Evolutionary conservation across 64 coral and sea anemone genomes (phyloP), one percentile per base, ranked within the genome.

Genomic region (Trachythela sp.): DNA sequence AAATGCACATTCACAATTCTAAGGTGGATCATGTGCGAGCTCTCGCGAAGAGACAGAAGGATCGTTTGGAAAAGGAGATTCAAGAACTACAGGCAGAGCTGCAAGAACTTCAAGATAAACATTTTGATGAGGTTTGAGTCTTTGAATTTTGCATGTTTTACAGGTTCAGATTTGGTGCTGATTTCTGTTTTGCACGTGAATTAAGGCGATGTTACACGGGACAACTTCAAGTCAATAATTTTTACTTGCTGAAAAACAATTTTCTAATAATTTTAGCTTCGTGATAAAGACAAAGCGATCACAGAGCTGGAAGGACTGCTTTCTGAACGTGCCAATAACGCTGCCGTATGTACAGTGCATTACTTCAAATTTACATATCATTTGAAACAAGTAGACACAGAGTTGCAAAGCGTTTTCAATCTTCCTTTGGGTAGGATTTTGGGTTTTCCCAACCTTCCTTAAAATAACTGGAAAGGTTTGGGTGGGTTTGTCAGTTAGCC

Each of bases 61-160:
- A 80, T 39, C 75, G 37, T 35, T 80, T 80, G 31, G 75, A 80
- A 37, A 35, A 80, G 9, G 37, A 80, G 30, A 80, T 80, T 37
- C 75, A 80, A 22, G 31, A 37, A 37, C 33, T 80, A 80, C 75
- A 39, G 35, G 75, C 0, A 0, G 75, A 80, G 34, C 30, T 80
- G 14, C 75, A 80, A 80, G 37, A 35, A 80, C 75, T 80, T 39
- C 75, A 80, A 35, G 75, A 80, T 36, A 35, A 80, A 37, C 75
- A 80, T 80, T 39, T 80, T 13, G 37, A 80, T 0, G 75, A 80
- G 37, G 75, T 80, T 37, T 22, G 59, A n/a, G 3, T 68, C 15
- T 24, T 24, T 18, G 8, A 7, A 6, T 9, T 7, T 64, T 64
- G 7, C 1, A 4, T 59, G 24, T 59, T 27, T 64, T 64, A 27